Evolutionary conservation across 2,888 invertebrate genomes (phyloP), one percentile per base, ranked within the genome.

Genomic region (Diplolepis rosae): DNA sequence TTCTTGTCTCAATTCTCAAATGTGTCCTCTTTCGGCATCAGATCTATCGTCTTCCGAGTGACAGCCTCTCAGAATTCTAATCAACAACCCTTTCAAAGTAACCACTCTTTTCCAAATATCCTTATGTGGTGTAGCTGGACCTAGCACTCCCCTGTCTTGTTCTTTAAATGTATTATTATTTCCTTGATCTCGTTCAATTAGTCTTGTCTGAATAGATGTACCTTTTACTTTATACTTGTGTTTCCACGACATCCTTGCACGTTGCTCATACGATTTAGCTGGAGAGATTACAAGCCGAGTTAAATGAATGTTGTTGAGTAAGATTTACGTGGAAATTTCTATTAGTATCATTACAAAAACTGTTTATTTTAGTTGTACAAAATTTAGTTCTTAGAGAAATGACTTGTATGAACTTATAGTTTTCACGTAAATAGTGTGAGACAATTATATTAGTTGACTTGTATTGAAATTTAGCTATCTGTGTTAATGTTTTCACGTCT

Each of bases 81-180:
- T 42, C 42, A 28, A 28, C 22, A 45, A 54, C 27, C 24, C 51
- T 27, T 61, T 66, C 50, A 7, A 28, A 52, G 35, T 56, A 56
- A 65, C 61, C 61, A 27, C 51, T n/a, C 32, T 52, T 54, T 4
- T 56, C 70, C 69, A 75, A 80, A 72, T 70, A 81, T 83, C 85
- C 81, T 79, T 79, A 82, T 81, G 83, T 87, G 88, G 87, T 88
- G 87, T 88, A 88, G 88, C 88, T 83, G 87, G 86, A 87, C 86
- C 87, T 85, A 81, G 86, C 85, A 85, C 86, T 87, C 84, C 85
- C 76, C 81, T 79, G 68, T 77, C 69, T 73, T 68, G 71, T 54
- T 78, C 76, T 75, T 56, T 70, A 70, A 74, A 65, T 74, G 35
- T 70, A 68, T 74, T 48, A 68, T 74, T 48, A 61, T 72, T 77